Conservation (phyloP, 2,113 vertebrate species). For the Charadrius vociferus region DNA sequence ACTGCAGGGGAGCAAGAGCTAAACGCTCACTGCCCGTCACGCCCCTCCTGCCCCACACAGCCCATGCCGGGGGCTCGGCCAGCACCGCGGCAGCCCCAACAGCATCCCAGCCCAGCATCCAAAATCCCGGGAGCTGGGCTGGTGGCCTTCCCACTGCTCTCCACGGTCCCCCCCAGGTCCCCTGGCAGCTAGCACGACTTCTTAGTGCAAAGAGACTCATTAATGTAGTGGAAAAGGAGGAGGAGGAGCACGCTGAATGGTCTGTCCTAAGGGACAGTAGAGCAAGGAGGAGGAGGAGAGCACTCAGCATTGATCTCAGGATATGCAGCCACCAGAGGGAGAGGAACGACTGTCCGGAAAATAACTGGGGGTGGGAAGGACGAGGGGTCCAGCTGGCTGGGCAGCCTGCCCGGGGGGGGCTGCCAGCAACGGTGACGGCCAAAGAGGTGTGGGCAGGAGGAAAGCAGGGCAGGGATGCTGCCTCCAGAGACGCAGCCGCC, state of each 20-base stretch:
- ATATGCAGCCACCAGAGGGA: neutral
- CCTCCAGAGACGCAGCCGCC: neutral
- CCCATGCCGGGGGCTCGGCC: neutral
- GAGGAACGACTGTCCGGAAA: neutral
- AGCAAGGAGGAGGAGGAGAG: constrained; percentile 24
- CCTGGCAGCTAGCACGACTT: neutral
- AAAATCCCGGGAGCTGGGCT: fast-evolving
- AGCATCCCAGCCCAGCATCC: neutral
- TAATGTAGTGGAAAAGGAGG: constrained; percentile 47
- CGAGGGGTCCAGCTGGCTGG: neutral
- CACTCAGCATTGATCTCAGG: neutral
- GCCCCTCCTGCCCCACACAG: neutral
- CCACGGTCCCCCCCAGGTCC: neutral
- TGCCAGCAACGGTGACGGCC: neutral
- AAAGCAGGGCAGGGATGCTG: neutral
- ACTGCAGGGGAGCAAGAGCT: neutral
- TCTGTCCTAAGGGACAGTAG: constrained; percentile 15
- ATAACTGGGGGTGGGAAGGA: neutral
- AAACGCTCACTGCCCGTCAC: neutral
- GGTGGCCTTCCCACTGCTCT: neutral
- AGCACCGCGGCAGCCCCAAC: neutral
- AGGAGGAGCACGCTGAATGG: constrained; percentile 44
- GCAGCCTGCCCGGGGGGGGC: neutral
- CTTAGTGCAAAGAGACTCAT: constrained; percentile 17
- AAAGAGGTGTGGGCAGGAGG: neutral